Evolutionary conservation across 2,797 vertebrate genomes (phyloP), one percentile per base, ranked within the genome.

Genomic region (Parauchenoglanis punctatus): DNA sequence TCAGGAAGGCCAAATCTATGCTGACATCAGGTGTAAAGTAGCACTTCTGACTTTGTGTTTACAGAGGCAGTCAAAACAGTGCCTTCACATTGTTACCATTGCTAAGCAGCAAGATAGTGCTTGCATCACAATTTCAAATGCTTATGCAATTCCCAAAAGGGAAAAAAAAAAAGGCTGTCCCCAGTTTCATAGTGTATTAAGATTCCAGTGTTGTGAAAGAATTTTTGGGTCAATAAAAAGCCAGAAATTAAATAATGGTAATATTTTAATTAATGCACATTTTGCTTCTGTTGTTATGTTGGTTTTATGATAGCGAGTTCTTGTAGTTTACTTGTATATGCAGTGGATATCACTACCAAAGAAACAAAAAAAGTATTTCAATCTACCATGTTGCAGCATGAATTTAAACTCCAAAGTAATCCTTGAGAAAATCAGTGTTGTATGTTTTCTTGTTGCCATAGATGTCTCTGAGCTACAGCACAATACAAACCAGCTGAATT

Each of bases 111-210:
- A 72, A 65, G 87, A 77, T 70, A 73, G 61, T 20, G 18, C 76
- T 88, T 89, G 67, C 83, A 40, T 40, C 40, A 91, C 12, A 76
- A 76, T 61, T 85, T 46, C 35, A 20, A 67, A 54, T 3, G 12
- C 83, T 91, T 89, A 73, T 86, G 89, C 84, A 91, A 90, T 76
- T 88, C 87, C 84, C 65, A 63, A 5, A n/a, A 28, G 40, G 18
- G 2, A 7, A 18, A 18, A 18, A 56, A 23, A 31, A 31, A 20
- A 8, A 84, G 56, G 70, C 31, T 17, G 28, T 56, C 52, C 52
- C 3, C 20, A 12, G 0, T 81, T 63, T 81, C 80, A 65, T 12
- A 65, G 40, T 17, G 11, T 40, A 35, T 65, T 28, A 63, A 81
- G 80, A 65, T 81, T 81, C 59, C 40, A 81, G 80, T 7, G 13